Base-by-base conservation (phyloP, 1,140 invertebrate genomes). In the Psilanteris sp. region DNA sequence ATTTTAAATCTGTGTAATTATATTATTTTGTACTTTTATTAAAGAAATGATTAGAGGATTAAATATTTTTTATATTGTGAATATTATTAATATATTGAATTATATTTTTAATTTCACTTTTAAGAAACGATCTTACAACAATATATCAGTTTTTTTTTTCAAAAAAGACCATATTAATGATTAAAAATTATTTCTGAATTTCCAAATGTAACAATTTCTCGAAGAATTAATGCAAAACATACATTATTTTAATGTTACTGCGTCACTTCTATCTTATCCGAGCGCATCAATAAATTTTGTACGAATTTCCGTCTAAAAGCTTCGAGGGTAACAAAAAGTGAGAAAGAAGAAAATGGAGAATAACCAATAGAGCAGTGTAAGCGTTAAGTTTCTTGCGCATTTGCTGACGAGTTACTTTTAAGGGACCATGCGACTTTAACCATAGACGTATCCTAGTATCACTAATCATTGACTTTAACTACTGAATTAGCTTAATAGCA, bases 381-480 rank as follows among this genome's bases (percentile, higher is more conserved):
- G 68, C 57, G 41, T 43, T 34, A 55, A 64, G 9, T 55, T 57
- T 55, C 39, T 15, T 62, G 57, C 50, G 22, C 16, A 31, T 55
- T 72, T 64, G 26, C 11, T 22, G 44, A 54, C 27, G 41, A 70
- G 13, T 15, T 22, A 26, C 34, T 37, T 36, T 44, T 15, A 55
- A 43, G 26, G 5, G 14, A 7, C 32, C 54, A 64, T 64, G 39
- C 68, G 16, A 72, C 37, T 7, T 8, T 6, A 14, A n/a, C n/a
- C 31, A n/a, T 16, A 22, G 7, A 34, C 13, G 34, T 16, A 22
- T 32, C 4, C 27, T 8, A 7, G 48, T 64, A 24, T 64, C 36
- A 66, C 52, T 22, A 67, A 37, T 61, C 46, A 29, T 67, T 67
- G 71, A 67, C 44, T 37, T 37, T 37, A 18, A 74, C 61, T 67